A percentile compares a stretch with the other conserved stretches of the same genome.
Conservation (phyloP, 2,888 invertebrate genomes). For the Mesorhabditis belari region DNA sequence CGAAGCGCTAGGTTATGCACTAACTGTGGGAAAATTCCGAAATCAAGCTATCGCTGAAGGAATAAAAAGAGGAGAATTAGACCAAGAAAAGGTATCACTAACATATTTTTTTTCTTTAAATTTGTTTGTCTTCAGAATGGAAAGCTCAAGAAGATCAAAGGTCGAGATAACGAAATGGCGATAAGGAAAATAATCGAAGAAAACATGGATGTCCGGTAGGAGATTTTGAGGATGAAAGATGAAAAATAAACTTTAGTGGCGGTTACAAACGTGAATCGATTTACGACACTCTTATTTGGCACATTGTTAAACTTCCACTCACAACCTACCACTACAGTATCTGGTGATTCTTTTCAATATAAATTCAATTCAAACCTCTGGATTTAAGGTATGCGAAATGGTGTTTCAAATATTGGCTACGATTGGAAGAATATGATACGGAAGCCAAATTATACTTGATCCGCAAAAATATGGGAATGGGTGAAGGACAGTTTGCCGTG, state of each 20-base stretch:
- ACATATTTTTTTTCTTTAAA: neutral
- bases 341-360: constrained; percentile 16
- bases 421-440: constrained; percentile 70
- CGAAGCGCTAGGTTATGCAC: constrained; percentile 72
- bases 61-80: constrained; percentile 60
- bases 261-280: constrained; percentile 79
- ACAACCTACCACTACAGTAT: constrained; percentile 65
- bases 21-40: constrained; percentile 45
- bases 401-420: constrained; percentile 73
- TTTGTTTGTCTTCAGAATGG: constrained; percentile 27
- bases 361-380: neutral
- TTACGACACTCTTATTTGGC: constrained; percentile 74
- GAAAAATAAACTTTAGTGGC: constrained; percentile 61
- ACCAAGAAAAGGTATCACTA: constrained; percentile 2
- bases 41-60: constrained; percentile 63
- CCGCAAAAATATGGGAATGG: constrained; percentile 67
- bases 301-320: constrained; percentile 73
- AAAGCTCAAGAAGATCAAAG: constrained; percentile 41
- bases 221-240: neutral
- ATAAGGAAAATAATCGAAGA: constrained; percentile 77
- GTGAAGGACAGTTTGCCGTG: constrained; percentile 59
- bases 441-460: constrained; percentile 80
- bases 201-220: constrained; percentile 76
- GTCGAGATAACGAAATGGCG: constrained; percentile 71
- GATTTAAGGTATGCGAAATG: constrained; percentile 57